Base-by-base conservation (phyloP, 2,888 invertebrate species). In the Cataglyphis cursor region DNA sequence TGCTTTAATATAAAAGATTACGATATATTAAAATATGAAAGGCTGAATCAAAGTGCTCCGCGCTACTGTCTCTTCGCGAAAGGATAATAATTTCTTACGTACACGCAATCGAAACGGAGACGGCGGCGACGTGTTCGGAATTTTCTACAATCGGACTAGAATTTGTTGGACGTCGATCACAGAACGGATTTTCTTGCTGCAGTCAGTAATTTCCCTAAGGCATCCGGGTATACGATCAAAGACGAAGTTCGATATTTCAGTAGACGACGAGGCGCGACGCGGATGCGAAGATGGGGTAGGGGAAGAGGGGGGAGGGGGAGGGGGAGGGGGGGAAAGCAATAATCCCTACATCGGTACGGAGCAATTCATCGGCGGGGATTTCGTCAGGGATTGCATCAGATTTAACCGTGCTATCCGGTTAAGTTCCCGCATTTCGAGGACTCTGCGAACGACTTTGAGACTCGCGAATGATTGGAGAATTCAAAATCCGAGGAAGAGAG, bases 121-220 rank as follows among this genome's bases (percentile, higher is more conserved):
- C 44, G 24, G 44, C 70, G 76, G 57, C 78, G 73, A 80, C 78
- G 83, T 81, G 81, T 48, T 57, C 68, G 38, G 82, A 78, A 85
- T 84, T 59, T 65, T 84, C 68, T 21, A 80, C 84, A 84, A 89
- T 88, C 86, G 89, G 80, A 62, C 80, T 61, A 83, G 87, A 88
- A 89, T 85, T 88, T 82, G 87, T 86, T 73, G 83, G 87, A 83
- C 83, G 81, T 86, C 88, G 85, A 83, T 87, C 85, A 85, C 74
- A 85, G 66, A 80, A 73, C 68, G 86, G 86, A 90, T 90, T 90
- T 90, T 89, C 89, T 89, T 85, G 85, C 57, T 76, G 83, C 74
- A 81, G 83, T 81, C 70, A 70, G 88, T 90, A 89, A 90, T 90
- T 90, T 90, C 90, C 90, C 89, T 85, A 86, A 90, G 89, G 89